Evolutionary conservation across 2,113 vertebrate genomes (phyloP), one percentile per base, ranked within the genome.

Genomic region (Numenius arquata): DNA sequence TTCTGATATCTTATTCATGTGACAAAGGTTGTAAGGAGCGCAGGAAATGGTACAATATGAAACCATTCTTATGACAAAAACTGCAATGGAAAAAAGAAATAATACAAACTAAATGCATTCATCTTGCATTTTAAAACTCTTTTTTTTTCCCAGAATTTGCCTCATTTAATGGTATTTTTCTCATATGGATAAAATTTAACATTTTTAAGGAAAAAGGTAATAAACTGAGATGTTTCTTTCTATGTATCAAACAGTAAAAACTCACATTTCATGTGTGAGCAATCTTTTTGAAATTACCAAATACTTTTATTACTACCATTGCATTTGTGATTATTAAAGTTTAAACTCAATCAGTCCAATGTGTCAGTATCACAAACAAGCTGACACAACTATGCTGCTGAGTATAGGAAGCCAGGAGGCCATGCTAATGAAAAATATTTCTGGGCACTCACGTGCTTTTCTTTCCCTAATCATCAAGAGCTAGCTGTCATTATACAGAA

Each of bases 1-100:
- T 96, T 96, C 96, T 97, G 98, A 98, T 98, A 97, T 97, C 97
- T 98, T 98, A 98, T 98, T 98, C 98, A 98, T 98, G 97, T 97
- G 97, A 97, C 97, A 97, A 97, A 98, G 97, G 97, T 88, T 94
- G 97, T 97, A 96, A 98, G 92, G 90, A 96, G 97, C 6, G 6
- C 78, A 91, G 96, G 96, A 97, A 98, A 98, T 89, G 93, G 95
- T 94, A 97, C 95, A 96, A 97, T 97, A 96, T 89, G 95, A 97
- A 97, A 95, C 88, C 74, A 74, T 94, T 95, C 94, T 96, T 93
- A 58, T 68, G 96, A 96, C 92, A 96, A 96, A 98, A 94, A 93
- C 80, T 68, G 55, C 90, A 94, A 96, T 72, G 89, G 52, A 96
- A 95, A 96, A 97, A 96, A 94, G 94, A 98, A 96, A 96, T 83